Percentiles rank a stretch among this genome's conserved stretches.
These are phyloP conservation scores for Pterostichus madidus DNA, from an alignment of 2,888 invertebrate genomes.

Conservation along the genomic window DNA sequence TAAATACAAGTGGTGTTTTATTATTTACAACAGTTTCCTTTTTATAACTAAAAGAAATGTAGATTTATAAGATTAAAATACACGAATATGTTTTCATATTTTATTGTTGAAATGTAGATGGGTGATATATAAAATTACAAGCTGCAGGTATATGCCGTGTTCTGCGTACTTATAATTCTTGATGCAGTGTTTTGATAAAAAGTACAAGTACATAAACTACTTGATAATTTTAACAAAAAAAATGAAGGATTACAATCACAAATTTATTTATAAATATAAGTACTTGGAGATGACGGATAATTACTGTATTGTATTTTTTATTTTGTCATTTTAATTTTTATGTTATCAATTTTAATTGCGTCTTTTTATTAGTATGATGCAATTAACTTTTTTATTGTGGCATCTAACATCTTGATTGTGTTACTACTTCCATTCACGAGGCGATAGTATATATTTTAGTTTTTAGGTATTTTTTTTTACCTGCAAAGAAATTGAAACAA, in stretches of 20 bases:
- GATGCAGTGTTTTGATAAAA: constrained; percentile 49
- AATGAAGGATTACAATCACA: background rate
- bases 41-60: background rate
- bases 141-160: constrained; percentile 10
- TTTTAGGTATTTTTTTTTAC: too few relatives aligned
- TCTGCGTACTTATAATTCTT: constrained; percentile 6
- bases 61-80: constrained; percentile 19
- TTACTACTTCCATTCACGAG: too few relatives aligned
- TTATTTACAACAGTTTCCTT: constrained; percentile 15
- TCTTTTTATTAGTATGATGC: background rate
- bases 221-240: constrained; percentile 34
- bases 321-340: background rate
- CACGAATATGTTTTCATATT: constrained; percentile 1
- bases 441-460: too few relatives aligned
- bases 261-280: constrained; percentile 4
- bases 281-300: background rate
- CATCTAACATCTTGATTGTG: too few relatives aligned
- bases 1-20: background rate
- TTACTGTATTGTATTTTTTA: too few relatives aligned
- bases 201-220: constrained; percentile 26
- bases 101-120: constrained; percentile 40
- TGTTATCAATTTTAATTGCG: background rate
- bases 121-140: constrained; percentile 50
- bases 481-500: too few relatives aligned
- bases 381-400: background rate